Percentiles rank a stretch among this genome's conserved stretches.
These are phyloP conservation scores for Pantherophis vulpinus DNA, from an alignment of 2,797 vertebrate species.

Conservation along the genomic window DNA sequence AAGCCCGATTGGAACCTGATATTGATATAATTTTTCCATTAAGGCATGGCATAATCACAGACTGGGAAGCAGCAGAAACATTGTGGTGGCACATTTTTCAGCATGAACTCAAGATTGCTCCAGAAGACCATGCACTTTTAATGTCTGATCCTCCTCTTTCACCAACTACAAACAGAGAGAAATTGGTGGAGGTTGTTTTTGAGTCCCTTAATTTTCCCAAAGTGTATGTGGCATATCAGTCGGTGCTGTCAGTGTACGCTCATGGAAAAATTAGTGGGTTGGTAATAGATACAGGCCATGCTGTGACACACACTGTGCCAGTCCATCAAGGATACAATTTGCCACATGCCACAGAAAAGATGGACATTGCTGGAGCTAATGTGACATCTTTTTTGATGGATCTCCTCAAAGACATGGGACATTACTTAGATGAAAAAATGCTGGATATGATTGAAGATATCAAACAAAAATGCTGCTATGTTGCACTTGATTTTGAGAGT, in stretches of 20 bases:
- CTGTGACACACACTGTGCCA: constrained; percentile 46
- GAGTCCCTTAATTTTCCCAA: constrained; percentile 37
- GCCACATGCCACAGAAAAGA: constrained; percentile 44
- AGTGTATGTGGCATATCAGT: constrained; percentile 56
- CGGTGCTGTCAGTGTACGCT: constrained; percentile 49
- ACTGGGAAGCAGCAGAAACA: constrained; percentile 49
- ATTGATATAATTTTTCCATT: constrained; percentile 14
- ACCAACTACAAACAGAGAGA: constrained; percentile 60
- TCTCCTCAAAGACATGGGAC: constrained; percentile 20
- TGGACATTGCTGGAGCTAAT: constrained; percentile 59
- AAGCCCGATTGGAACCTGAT: not conserved
- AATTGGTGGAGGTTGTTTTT: constrained; percentile 59
- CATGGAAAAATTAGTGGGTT: constrained; percentile 58
- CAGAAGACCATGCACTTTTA: constrained; percentile 53
- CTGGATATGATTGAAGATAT: constrained; percentile 38
- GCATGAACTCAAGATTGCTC: constrained; percentile 45
- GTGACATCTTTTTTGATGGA: constrained; percentile 58
- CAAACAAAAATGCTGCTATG: constrained; percentile 57
- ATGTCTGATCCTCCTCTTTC: constrained; percentile 62
- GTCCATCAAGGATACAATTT: constrained; percentile 64
- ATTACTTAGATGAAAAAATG: constrained; percentile 4
- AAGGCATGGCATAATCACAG: constrained; percentile 35
- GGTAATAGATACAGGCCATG: constrained; percentile 57
- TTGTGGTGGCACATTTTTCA: constrained; percentile 61
- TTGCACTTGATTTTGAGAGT: constrained; percentile 31